These are phyloP conservation scores for Flexamia atlantica DNA, from an alignment of 2,888 invertebrate species.

Conservation along the genomic window DNA sequence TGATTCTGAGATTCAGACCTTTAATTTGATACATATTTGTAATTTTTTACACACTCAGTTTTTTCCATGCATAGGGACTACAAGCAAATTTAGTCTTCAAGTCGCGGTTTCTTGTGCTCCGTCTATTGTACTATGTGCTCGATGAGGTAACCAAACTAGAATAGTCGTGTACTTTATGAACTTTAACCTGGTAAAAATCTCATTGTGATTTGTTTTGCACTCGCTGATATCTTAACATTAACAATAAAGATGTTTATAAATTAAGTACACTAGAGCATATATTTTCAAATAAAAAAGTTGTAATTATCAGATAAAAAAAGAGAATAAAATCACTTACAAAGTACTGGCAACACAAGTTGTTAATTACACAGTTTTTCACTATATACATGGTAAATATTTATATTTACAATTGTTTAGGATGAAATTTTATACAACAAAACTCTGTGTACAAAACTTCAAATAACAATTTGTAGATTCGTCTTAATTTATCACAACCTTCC, in stretches of 20 bases:
- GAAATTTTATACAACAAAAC: conserved; percentile 13
- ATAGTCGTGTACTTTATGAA: no score
- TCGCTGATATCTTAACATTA: background rate
- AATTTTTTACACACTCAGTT: no score
- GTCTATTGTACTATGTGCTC: no score
- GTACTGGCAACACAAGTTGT: conserved; percentile 5
- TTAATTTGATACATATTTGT: no score
- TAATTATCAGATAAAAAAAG: background rate
- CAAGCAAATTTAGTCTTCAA: no score
- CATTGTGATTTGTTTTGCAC: no score
- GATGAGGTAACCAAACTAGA: no score
- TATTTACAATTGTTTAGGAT: background rate
- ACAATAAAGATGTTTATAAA: background rate
- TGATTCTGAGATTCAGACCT: no score
- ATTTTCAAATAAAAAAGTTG: background rate
- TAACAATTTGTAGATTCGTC: conserved; percentile 21
- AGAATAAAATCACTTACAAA: conserved; percentile 16
- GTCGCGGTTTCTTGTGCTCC: no score
- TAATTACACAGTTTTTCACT: conserved; percentile 17
- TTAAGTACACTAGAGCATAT: background rate
- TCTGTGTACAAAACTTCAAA: conserved; percentile 26
- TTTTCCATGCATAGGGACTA: no score
- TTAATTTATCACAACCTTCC: conserved; percentile 42
- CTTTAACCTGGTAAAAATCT: no score
- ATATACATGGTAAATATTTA: conserved; percentile 19